Percentiles rank a stretch among this genome's conserved stretches.
Conservation (phyloP, 2,888 invertebrate genomes). For the Hirtodrosophila confusa region DNA sequence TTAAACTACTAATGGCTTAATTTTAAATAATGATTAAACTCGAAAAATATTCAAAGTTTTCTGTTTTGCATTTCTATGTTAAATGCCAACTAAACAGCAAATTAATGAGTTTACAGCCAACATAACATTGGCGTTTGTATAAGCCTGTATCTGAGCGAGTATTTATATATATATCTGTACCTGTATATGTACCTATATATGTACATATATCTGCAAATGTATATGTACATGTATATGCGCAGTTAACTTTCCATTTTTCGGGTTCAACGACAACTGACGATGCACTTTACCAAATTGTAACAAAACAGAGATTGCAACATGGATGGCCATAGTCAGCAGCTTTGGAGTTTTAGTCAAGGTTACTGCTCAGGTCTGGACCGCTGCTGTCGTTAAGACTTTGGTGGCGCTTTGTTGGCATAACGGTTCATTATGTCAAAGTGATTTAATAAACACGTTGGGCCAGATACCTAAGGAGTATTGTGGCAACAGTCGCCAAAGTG, state of each 20-base stretch:
- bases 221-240: not conserved
- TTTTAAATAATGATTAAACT: slow-evolving; percentile 8
- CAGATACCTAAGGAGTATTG: slow-evolving; percentile 24
- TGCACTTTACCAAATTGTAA: slow-evolving; percentile 67
- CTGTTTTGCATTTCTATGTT: slow-evolving; percentile 42
- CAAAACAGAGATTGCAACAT: slow-evolving; percentile 63
- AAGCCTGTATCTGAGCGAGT: not conserved
- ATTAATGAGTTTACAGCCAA: slow-evolving; percentile 28
- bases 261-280: slow-evolving; percentile 74
- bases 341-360: slow-evolving; percentile 60
- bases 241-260: slow-evolving; percentile 68
- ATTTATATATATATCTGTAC: not conserved
- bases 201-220: not conserved
- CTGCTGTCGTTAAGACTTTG: slow-evolving; percentile 20
- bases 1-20: slow-evolving; percentile 3
- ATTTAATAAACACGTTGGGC: slow-evolving; percentile 56
- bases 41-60: slow-evolving; percentile 12
- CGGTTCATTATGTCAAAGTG: slow-evolving; percentile 77
- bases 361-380: slow-evolving; percentile 42
- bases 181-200: not conserved
- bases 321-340: slow-evolving; percentile 34
- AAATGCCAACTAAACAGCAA: slow-evolving; percentile 35
- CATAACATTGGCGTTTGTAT: slow-evolving; percentile 11
- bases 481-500: slow-evolving; percentile 33
- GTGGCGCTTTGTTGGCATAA: slow-evolving; percentile 57